These are phyloP conservation scores for Elymnias hypermnestra DNA, from an alignment of 1,140 invertebrate species.

Conservation along the genomic window DNA sequence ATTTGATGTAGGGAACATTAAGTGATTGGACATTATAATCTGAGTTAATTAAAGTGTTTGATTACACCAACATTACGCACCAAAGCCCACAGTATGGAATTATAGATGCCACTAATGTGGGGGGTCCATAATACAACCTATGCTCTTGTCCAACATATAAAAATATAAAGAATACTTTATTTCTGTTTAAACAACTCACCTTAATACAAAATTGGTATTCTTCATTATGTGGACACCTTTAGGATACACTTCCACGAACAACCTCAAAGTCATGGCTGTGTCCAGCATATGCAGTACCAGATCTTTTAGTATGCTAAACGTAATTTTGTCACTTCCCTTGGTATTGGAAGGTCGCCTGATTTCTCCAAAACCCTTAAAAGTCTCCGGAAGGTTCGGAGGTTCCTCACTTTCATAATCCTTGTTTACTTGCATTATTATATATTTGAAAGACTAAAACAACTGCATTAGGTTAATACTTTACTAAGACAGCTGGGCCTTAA, in stretches of 20 bases:
- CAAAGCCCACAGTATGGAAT: too few species aligned
- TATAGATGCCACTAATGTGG: too few species aligned
- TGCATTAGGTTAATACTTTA: conserved; percentile 1
- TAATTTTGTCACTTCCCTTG: conserved; percentile 56
- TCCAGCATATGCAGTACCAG: conserved; percentile 84
- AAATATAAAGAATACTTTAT: too few species aligned
- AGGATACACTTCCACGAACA: conserved; percentile 81
- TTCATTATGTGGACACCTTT: conserved; percentile 74
- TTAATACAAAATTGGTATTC: conserved; percentile 75
- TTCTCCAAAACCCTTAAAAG: conserved; percentile 68
- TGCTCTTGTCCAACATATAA: too few species aligned
- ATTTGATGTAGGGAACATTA: too few species aligned
- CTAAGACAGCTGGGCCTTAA: not conserved
- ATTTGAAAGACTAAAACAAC: conserved; percentile 61
- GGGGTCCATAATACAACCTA: too few species aligned
- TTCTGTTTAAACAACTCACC: conserved; percentile 56
- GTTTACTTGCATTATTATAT: conserved; percentile 69
- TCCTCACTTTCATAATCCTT: conserved; percentile 74
- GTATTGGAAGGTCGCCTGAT: conserved; percentile 43
- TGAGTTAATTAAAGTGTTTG: too few species aligned
- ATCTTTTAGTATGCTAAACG: conserved; percentile 77
- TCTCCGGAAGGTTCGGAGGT: conserved; percentile 67
- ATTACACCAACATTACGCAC: too few species aligned
- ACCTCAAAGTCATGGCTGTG: conserved; percentile 79
- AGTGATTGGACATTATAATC: too few species aligned